Percentiles rank a stretch among this genome's conserved stretches.
Conservation (phyloP, 2,113 vertebrate genomes). For the Bufo gargarizans region DNA sequence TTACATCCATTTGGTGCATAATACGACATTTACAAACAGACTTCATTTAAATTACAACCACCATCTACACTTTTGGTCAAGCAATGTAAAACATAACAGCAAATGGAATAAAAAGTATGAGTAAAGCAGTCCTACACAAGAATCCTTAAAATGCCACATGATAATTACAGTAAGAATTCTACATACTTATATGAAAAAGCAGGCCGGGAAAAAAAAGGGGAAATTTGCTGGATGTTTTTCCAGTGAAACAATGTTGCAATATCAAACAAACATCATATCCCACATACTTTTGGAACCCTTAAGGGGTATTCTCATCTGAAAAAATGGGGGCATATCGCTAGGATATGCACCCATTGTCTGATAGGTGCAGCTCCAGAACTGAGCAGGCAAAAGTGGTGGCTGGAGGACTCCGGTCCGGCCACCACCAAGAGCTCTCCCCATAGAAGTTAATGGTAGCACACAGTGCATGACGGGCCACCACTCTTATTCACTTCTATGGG, state of each 20-base stretch:
- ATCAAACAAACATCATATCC: neutral
- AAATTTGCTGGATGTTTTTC: neutral
- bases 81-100: slow-evolving; percentile 58
- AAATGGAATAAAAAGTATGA: neutral
- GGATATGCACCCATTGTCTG: too few species aligned
- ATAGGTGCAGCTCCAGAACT: too few species aligned
- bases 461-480: too few species aligned
- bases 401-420: too few species aligned
- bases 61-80: slow-evolving; percentile 38
- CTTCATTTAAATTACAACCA: slow-evolving; percentile 63
- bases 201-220: neutral
- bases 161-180: slow-evolving; percentile 6
- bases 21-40: slow-evolving; percentile 63
- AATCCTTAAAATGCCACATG: neutral
- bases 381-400: too few species aligned
- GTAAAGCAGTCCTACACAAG: neutral
- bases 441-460: too few species aligned
- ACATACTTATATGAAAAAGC: neutral
- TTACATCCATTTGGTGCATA: slow-evolving; percentile 63
- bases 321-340: too few species aligned
- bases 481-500: too few species aligned
- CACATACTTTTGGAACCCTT: neutral
- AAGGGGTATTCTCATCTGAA: too few species aligned
- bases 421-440: too few species aligned
- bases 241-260: neutral